A percentile compares a stretch with the other conserved stretches of the same genome.
These are phyloP conservation scores for crab-eating macaque (Macaca fascicularis) DNA, from an alignment of 2,113 vertebrate species.

Conservation along the genomic window DNA sequence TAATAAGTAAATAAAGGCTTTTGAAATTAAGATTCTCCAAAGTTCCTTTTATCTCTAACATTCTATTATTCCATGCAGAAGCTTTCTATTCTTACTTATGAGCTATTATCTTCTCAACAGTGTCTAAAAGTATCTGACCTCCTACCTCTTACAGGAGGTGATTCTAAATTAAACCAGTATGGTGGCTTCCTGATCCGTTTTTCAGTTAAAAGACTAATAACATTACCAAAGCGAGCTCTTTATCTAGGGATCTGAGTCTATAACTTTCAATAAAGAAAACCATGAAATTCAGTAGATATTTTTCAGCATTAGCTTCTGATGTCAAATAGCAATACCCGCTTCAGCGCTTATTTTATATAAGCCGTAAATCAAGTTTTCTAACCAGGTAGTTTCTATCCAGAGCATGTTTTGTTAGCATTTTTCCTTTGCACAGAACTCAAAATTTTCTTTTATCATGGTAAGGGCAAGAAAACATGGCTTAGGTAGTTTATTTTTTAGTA, in stretches of 20 bases:
- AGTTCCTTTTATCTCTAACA: neutral
- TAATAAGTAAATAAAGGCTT: neutral
- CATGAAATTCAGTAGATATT: neutral
- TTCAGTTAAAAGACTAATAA: neutral
- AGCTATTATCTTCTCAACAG: neutral
- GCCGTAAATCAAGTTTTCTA: conserved; percentile 39
- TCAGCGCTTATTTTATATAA: conserved; percentile 47
- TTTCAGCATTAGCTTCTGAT: conserved; percentile 32
- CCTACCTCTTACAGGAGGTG: neutral
- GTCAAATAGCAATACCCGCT: conserved; percentile 15
- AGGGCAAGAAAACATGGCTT: neutral
- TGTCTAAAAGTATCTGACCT: neutral
- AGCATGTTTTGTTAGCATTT: conserved; percentile 33
- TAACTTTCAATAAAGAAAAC: conserved; percentile 30
- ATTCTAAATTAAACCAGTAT: neutral
- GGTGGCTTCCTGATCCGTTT: neutral
- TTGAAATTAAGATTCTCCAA: neutral
- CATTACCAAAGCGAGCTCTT: neutral
- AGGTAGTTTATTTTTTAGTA: conserved; percentile 45
- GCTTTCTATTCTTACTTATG: neutral
- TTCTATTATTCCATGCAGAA: neutral
- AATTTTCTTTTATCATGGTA: conserved; percentile 25
- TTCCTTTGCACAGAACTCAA: neutral
- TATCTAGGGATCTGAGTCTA: neutral
- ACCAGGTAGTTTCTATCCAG: conserved; percentile 29